These are phyloP conservation scores for Tillus elongatus DNA, from an alignment of 2,888 invertebrate species.

Conservation along the genomic window DNA sequence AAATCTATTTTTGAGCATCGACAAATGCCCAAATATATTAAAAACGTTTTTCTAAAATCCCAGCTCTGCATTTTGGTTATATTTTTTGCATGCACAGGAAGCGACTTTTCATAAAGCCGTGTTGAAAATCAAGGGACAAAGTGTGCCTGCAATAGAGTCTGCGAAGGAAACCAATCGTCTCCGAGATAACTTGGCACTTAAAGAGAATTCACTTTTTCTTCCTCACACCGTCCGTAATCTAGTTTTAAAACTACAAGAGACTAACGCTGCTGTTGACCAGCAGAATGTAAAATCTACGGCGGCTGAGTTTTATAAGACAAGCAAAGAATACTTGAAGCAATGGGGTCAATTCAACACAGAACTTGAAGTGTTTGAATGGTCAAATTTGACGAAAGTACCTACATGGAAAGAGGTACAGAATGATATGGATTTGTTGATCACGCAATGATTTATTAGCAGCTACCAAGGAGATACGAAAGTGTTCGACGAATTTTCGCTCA, in stretches of 20 bases:
- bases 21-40: conserved; percentile 20
- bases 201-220: too few species aligned
- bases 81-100: conserved; percentile 22
- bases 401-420: conserved; percentile 8
- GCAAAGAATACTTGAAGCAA: conserved; percentile 11
- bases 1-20: conserved; percentile 29
- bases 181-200: conserved; percentile 6
- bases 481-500: conserved; percentile 22
- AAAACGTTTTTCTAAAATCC: conserved; percentile 19
- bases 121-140: conserved; percentile 15
- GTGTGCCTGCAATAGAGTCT: conserved; percentile 5
- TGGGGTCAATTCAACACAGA: conserved; percentile 14
- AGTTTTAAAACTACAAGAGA: conserved; percentile 24
- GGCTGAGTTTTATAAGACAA: conserved; percentile 10
- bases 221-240: not conserved
- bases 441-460: conserved; percentile 13
- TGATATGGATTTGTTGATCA: conserved; percentile 11
- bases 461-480: conserved; percentile 15
- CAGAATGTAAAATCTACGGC: conserved; percentile 13
- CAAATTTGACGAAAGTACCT: conserved; percentile 14
- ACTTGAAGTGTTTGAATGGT: conserved; percentile 15
- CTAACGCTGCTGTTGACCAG: conserved; percentile 9
- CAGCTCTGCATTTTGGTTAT: conserved; percentile 27
- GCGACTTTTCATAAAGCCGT: conserved; percentile 15
- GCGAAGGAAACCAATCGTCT: conserved; percentile 9